phyloP scores from a whole-genome alignment of 2,888 invertebrate genomes.

The Antheraea assamensis region DNA sequence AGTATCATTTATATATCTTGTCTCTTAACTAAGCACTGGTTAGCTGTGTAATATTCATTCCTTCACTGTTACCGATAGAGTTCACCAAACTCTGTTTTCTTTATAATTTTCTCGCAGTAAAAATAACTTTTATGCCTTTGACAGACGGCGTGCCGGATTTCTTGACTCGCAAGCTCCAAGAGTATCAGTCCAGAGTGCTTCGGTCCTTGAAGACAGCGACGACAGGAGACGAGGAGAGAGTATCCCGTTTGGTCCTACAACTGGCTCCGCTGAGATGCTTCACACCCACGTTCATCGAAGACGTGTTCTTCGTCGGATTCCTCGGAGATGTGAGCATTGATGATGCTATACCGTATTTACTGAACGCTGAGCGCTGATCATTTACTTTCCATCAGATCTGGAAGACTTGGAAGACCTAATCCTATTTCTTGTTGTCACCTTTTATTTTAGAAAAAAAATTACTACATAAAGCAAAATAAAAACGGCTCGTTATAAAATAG shows the following conservation, averaged over 20 bases:
- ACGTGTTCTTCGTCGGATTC: conserved; percentile 95
- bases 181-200: conserved; percentile 75
- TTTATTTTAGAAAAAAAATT: not conserved
- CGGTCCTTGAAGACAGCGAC: conserved; percentile 66
- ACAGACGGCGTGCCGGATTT: conserved; percentile 78
- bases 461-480: too few species aligned
- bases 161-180: conserved; percentile 71
- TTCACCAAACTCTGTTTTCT: too few species aligned
- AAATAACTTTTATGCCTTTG: not conserved
- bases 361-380: conserved; percentile 75
- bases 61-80: too few species aligned
- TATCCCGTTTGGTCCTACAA: conserved; percentile 85
- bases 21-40: too few species aligned
- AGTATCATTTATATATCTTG: too few species aligned
- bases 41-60: too few species aligned
- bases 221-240: conserved; percentile 66
- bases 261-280: conserved; percentile 88
- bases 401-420: not conserved
- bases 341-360: conserved; percentile 95
- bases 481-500: too few species aligned
- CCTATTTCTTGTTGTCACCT: not conserved
- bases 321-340: conserved; percentile 97
- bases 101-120: too few species aligned
- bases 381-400: not conserved
- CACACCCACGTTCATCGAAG: conserved; percentile 90